These are phyloP conservation scores for Bombus cullumanus DNA, from an alignment of 1,140 invertebrate species.

Conservation along the genomic window DNA sequence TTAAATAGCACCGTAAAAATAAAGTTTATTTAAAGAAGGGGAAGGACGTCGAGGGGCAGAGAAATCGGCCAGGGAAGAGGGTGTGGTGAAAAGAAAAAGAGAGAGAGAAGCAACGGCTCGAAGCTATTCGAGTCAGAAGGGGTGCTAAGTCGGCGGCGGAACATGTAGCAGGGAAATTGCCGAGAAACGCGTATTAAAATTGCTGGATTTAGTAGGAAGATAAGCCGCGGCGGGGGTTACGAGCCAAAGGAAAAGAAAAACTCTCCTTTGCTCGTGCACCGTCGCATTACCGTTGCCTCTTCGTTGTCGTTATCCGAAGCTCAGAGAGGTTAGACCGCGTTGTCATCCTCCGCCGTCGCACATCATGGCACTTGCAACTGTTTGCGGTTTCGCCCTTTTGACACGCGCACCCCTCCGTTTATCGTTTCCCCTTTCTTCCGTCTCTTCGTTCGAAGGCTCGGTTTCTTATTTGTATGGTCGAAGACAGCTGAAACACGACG, in stretches of 20 bases:
- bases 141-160: constrained; percentile 74
- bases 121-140: constrained; percentile 47
- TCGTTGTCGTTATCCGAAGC: constrained; percentile 76
- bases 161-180: constrained; percentile 81
- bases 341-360: constrained; percentile 56
- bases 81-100: constrained; percentile 32
- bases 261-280: constrained; percentile 76
- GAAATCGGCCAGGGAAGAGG: constrained; percentile 23
- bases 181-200: constrained; percentile 82
- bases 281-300: constrained; percentile 74
- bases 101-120: constrained; percentile 25
- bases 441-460: not conserved
- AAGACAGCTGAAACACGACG: not conserved
- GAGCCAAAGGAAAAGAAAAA: constrained; percentile 76
- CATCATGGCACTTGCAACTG: not conserved
- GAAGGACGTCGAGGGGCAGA: constrained; percentile 37
- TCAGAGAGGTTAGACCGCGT: constrained; percentile 52
- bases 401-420: constrained; percentile 75
- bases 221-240: constrained; percentile 70
- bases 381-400: constrained; percentile 58
- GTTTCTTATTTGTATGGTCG: not conserved
- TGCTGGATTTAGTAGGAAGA: constrained; percentile 81
- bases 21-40: constrained; percentile 77
- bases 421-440: not conserved
- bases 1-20: constrained; percentile 82